Evolutionary conservation across 2,797 vertebrate species (phyloP).

Genomic region (Apodemus agrarius): DNA sequence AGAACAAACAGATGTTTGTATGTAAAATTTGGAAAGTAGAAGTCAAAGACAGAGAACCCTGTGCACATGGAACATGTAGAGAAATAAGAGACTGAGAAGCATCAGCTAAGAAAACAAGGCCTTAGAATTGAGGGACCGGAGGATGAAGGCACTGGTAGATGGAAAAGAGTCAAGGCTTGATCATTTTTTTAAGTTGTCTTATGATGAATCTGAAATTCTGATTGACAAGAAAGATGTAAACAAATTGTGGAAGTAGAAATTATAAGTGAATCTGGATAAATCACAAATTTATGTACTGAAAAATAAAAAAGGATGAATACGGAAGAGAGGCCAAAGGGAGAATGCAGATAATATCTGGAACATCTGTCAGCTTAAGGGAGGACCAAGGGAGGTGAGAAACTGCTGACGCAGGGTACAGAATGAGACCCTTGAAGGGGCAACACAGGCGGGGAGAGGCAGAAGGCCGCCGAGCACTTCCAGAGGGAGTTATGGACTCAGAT

Average conservation of each 20-base stretch:
- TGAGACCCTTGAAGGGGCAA: not conserved
- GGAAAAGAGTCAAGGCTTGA: slow-evolving; percentile 11
- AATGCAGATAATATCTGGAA: not conserved
- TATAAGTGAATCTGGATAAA: not conserved
- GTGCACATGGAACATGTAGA: not conserved
- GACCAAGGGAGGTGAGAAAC: not conserved
- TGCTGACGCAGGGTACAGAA: not conserved
- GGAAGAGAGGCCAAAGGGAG: not conserved
- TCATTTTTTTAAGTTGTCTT: not conserved
- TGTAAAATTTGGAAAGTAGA: not conserved
- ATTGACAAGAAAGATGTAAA: not conserved
- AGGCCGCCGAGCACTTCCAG: not conserved
- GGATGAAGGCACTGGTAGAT: not conserved
- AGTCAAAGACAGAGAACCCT: not conserved
- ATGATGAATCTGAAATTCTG: not conserved
- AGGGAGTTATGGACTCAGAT: not conserved
- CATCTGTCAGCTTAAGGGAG: not conserved
- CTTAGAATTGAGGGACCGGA: not conserved
- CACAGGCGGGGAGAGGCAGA: not conserved
- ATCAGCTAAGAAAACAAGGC: not conserved
- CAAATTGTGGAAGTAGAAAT: not conserved
- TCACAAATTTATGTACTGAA: not conserved
- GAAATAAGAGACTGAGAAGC: not conserved
- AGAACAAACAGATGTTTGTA: not conserved
- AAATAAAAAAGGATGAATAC: not conserved